A percentile compares a stretch with the other conserved stretches of the same genome.
Conservation (phyloP, 2,113 vertebrate genomes). For the Ifrita kowaldi region DNA sequence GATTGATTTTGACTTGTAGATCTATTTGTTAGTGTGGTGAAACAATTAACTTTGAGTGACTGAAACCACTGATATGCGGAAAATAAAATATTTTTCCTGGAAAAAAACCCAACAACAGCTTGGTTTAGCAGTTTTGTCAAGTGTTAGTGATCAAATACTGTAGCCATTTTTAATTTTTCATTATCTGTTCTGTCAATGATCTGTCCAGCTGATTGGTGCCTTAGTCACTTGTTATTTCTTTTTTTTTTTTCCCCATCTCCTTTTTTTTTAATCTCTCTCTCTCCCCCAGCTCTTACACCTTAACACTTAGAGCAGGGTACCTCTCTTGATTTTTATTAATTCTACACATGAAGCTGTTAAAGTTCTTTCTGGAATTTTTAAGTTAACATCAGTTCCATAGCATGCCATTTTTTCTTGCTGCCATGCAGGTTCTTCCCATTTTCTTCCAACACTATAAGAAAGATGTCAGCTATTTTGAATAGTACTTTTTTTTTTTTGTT, state of each 20-base stretch:
- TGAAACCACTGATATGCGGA: neutral
- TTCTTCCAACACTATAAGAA: neutral
- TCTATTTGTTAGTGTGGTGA: neutral
- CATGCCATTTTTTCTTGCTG: neutral
- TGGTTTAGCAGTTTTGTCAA: neutral
- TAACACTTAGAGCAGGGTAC: neutral
- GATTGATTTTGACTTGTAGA: neutral
- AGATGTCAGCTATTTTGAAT: neutral
- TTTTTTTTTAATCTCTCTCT: neutral
- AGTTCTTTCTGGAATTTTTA: neutral
- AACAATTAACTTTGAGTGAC: neutral
- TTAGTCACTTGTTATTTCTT: neutral
- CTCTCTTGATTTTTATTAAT: neutral
- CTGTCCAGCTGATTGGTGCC: neutral
- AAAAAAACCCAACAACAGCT: neutral
- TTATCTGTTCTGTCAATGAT: neutral
- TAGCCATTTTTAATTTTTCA: neutral
- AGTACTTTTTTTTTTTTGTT: neutral
- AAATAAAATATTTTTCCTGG: neutral
- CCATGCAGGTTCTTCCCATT: neutral
- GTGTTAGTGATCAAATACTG: neutral
- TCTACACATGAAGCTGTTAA: neutral
- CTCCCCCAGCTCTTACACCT: rapidly evolving
- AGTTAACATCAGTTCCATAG: neutral
- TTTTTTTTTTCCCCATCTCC: neutral